These are phyloP conservation scores for Diarsia rubi DNA, from an alignment of 2,888 invertebrate genomes.

Conservation along the genomic window DNA sequence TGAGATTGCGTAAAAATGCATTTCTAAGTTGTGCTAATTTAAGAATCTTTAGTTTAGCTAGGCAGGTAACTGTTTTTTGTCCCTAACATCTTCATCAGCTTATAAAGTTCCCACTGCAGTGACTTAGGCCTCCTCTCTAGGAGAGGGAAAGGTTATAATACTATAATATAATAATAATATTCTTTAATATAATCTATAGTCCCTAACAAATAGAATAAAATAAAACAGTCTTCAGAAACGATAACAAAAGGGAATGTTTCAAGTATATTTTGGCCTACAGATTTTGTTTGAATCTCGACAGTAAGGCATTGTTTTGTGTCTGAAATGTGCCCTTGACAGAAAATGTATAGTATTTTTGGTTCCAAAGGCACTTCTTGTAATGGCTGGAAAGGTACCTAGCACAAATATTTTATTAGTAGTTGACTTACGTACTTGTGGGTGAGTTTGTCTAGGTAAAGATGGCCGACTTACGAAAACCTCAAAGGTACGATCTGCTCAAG, in stretches of 20 bases:
- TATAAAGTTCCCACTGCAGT: too few relatives aligned
- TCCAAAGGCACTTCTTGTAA: neutral
- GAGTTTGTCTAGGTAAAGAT: neutral
- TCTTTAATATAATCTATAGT: too few relatives aligned
- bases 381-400: neutral
- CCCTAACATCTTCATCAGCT: too few relatives aligned
- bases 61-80: too few relatives aligned
- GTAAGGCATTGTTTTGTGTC: constrained; percentile 15
- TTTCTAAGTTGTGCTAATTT: too few relatives aligned
- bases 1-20: too few relatives aligned
- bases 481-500: neutral
- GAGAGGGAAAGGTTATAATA: too few relatives aligned
- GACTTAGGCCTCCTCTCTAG: too few relatives aligned
- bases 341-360: constrained; percentile 24
- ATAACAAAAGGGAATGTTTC: constrained; percentile 26
- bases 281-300: constrained; percentile 4
- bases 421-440: neutral
- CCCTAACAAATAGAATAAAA: too few relatives aligned
- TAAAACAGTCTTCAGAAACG: neutral
- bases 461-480: too few relatives aligned
- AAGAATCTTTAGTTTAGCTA: too few relatives aligned
- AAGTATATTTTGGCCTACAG: constrained; percentile 24
- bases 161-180: too few relatives aligned
- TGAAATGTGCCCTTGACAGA: constrained; percentile 12
- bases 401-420: constrained; percentile 13